Conservation (phyloP, 1,140 invertebrate genomes). For the Drosophila teissieri region DNA sequence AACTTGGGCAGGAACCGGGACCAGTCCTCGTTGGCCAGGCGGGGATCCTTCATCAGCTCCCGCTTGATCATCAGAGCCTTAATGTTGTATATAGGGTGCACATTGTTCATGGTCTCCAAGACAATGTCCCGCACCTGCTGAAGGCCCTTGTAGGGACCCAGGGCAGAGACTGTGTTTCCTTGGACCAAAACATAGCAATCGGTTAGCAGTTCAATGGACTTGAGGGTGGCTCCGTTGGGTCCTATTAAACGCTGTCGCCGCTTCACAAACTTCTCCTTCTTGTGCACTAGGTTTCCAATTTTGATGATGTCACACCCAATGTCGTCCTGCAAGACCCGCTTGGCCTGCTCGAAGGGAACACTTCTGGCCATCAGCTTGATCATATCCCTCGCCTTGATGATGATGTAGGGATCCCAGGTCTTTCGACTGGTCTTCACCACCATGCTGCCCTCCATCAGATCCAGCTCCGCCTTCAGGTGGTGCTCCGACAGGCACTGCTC, state of each 20-base stretch:
- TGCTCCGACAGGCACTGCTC: slow-evolving; percentile 92
- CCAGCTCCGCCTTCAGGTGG: slow-evolving; percentile 95
- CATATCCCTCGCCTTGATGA: slow-evolving; percentile 98
- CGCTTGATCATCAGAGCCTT: slow-evolving; percentile 99
- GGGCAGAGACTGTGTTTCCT: slow-evolving; percentile 98
- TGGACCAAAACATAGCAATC: slow-evolving; percentile 99
- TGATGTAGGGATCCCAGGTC: slow-evolving; percentile 99
- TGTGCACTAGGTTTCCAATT: slow-evolving; percentile 95
- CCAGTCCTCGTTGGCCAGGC: slow-evolving; percentile 98
- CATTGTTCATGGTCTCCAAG: slow-evolving; percentile 99
- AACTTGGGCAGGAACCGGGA: slow-evolving; percentile 98
- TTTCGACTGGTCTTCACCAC: slow-evolving; percentile 97
- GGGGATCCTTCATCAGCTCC: slow-evolving; percentile 96
- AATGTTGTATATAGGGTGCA: slow-evolving; percentile 99
- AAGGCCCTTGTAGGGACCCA: slow-evolving; percentile 98
- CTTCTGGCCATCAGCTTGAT: slow-evolving; percentile 97
- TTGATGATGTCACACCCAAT: slow-evolving; percentile 98
- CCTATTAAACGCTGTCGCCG: slow-evolving; percentile 97
- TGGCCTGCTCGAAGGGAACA: slow-evolving; percentile 98
- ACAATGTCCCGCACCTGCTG: slow-evolving; percentile 96
- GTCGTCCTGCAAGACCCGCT: slow-evolving; percentile 94
- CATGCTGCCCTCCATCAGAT: slow-evolving; percentile 98
- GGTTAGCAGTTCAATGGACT: slow-evolving; percentile 99
- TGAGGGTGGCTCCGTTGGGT: slow-evolving; percentile 97
- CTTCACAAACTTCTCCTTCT: slow-evolving; percentile 98